Percentiles rank a stretch among this genome's conserved stretches.
Conservation (phyloP, 2,113 vertebrate species). For the Pollimyrus isidori region DNA sequence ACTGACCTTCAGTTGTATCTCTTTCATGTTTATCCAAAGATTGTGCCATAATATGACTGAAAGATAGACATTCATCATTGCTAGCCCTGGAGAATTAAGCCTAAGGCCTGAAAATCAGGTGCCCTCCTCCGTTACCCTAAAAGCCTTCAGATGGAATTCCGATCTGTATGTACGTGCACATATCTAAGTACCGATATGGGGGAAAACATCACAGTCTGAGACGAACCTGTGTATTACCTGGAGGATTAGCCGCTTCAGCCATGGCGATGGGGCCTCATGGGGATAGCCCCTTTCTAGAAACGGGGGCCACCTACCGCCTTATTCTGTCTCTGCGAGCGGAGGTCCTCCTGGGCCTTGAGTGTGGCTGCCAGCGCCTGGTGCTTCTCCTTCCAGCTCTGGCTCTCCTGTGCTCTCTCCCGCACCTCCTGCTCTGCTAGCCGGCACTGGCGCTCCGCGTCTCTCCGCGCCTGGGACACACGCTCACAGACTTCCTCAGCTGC, state of each 20-base stretch:
- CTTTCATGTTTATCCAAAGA: neutral
- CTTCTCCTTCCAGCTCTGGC: slow-evolving; percentile 53
- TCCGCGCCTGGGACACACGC: slow-evolving; percentile 36
- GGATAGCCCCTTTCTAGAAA: neutral
- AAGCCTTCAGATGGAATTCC: neutral
- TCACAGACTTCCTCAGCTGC: slow-evolving; percentile 47
- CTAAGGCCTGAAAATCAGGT: neutral
- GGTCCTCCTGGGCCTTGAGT: slow-evolving; percentile 49
- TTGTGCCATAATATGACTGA: neutral
- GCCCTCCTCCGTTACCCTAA: neutral
- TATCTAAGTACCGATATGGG: neutral
- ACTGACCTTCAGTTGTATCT: neutral
- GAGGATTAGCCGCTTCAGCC: neutral
- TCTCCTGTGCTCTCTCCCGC: slow-evolving; percentile 49
- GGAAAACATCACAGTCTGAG: too few relatives aligned
- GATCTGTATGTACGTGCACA: neutral
- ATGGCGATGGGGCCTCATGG: neutral
- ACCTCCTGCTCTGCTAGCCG: slow-evolving; percentile 42
- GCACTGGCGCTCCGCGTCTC: slow-evolving; percentile 49
- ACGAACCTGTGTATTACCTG: too few relatives aligned
- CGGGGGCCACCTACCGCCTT: slow-evolving; percentile 47
- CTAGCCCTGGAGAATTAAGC: neutral
- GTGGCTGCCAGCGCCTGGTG: slow-evolving; percentile 39
- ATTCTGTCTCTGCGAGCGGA: slow-evolving; percentile 53
- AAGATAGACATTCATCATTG: neutral